Conservation (phyloP, 2,797 vertebrate genomes). For the Sternarchorhynchus goeldii region DNA sequence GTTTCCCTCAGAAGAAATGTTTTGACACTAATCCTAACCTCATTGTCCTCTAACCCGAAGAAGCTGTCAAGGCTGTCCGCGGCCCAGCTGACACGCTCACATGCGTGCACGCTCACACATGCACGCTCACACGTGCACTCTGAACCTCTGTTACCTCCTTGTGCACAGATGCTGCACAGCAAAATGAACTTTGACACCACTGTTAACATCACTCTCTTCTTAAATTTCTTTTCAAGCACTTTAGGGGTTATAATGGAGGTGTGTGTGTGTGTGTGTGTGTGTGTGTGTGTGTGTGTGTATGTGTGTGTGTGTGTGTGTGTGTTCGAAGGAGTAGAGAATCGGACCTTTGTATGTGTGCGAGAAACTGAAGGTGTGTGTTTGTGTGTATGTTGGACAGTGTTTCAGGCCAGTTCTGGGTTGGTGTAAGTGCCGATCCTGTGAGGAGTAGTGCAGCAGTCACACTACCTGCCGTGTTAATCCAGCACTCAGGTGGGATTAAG, state of each 20-base stretch:
- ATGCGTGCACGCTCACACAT: conserved; percentile 19
- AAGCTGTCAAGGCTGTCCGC: conserved; percentile 62
- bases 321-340: neutral
- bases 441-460: conserved; percentile 58
- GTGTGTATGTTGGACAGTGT: conserved; percentile 17
- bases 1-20: conserved; percentile 39
- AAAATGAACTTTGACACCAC: conserved; percentile 23
- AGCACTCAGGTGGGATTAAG: conserved; percentile 72
- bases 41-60: conserved; percentile 62
- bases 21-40: conserved; percentile 60
- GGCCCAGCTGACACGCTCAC: conserved; percentile 26
- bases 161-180: conserved; percentile 26
- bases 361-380: conserved; percentile 6
- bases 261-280: conserved; percentile 27
- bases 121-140: conserved; percentile 19
- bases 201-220: conserved; percentile 24
- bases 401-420: conserved; percentile 15
- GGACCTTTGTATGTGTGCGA: neutral
- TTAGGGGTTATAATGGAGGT: too few species aligned
- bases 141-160: conserved; percentile 33
- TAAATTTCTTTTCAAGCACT: conserved; percentile 1
- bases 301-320: neutral
- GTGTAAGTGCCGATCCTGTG: conserved; percentile 13
- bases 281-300: too few species aligned
- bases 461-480: conserved; percentile 74